These are phyloP conservation scores for Otocyon megalotis DNA, from an alignment of 2,113 vertebrate species.

Conservation along the genomic window DNA sequence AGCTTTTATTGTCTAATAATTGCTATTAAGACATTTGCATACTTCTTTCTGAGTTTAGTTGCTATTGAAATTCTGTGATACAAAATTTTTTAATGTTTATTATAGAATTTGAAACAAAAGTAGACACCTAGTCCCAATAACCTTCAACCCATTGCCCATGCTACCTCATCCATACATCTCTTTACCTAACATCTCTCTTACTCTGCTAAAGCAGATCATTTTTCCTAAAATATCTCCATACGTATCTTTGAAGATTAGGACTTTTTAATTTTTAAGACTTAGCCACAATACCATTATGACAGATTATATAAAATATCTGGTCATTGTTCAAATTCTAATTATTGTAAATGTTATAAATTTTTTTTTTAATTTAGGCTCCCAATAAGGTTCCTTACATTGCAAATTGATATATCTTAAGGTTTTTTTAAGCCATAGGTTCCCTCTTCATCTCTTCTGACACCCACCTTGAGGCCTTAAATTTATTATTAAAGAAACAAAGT, in stretches of 20 bases:
- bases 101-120: conserved; percentile 54
- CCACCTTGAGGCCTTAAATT: not conserved
- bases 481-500: conserved; percentile 6
- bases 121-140: not conserved
- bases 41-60: conserved; percentile 7
- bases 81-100: conserved; percentile 1
- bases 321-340: conserved; percentile 41
- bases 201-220: not conserved
- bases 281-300: not conserved
- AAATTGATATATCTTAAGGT: not conserved
- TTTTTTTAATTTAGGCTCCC: not conserved
- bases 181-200: not conserved
- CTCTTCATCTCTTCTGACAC: not conserved
- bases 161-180: not conserved
- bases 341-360: not conserved
- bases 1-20: not conserved
- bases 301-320: conserved; percentile 28
- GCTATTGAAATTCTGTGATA: conserved; percentile 38
- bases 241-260: not conserved
- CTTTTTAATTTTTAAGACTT: not conserved
- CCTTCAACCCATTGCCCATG: not conserved
- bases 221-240: conserved; percentile 20
- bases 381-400: not conserved
- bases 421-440: not conserved
- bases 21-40: conserved; percentile 27